Evolutionary conservation across 2,888 invertebrate genomes (phyloP).

Genomic region (Hypselothyrea guttata): DNA sequence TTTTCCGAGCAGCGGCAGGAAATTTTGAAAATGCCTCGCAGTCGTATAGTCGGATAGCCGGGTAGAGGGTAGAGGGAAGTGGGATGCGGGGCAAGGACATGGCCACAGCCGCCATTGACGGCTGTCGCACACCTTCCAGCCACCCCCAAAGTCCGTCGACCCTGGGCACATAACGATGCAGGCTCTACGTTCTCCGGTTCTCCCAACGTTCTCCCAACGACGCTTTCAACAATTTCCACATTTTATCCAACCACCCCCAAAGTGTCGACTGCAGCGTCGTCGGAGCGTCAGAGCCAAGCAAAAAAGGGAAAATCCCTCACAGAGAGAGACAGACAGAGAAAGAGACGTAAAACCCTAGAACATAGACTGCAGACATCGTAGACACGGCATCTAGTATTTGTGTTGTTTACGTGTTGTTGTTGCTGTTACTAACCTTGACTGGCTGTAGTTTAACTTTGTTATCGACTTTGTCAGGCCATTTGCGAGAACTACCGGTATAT

Average conservation of each 20-base stretch:
- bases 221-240: slow-evolving; percentile 78
- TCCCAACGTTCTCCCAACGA: slow-evolving; percentile 58
- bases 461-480: slow-evolving; percentile 27
- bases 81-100: slow-evolving; percentile 65
- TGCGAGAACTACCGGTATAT: background rate
- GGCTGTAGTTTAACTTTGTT: slow-evolving; percentile 31
- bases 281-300: slow-evolving; percentile 24
- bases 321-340: background rate
- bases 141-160: slow-evolving; percentile 77
- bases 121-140: slow-evolving; percentile 63
- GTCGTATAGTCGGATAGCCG: slow-evolving; percentile 25
- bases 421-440: background rate
- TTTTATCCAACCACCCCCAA: slow-evolving; percentile 76
- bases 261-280: slow-evolving; percentile 65
- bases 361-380: slow-evolving; percentile 33
- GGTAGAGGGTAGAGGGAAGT: too few species aligned
- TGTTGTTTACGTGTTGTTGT: slow-evolving; percentile 50
- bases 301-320: slow-evolving; percentile 61
- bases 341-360: slow-evolving; percentile 9
- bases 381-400: slow-evolving; percentile 49
- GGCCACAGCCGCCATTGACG: slow-evolving; percentile 51
- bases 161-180: slow-evolving; percentile 75
- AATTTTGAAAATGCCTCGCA: slow-evolving; percentile 68
- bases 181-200: slow-evolving; percentile 56
- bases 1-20: slow-evolving; percentile 34